Conservation (phyloP, 2,797 vertebrate genomes). For the Sciurus carolinensis region DNA sequence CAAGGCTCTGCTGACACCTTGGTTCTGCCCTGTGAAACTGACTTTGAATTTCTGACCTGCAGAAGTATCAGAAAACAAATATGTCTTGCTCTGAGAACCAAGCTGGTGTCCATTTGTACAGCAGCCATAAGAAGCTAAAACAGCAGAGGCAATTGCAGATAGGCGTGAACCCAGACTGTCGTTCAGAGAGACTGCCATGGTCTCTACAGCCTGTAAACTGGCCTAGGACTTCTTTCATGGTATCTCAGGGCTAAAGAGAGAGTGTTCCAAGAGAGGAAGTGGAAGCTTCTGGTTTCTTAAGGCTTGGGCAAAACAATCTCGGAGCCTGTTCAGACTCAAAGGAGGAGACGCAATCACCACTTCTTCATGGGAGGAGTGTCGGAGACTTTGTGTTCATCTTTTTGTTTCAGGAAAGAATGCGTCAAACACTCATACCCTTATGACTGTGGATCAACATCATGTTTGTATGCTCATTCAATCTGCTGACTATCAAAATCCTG, state of each 20-base stretch:
- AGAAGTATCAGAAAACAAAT: not conserved
- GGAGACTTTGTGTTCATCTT: not conserved
- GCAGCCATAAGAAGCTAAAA: not conserved
- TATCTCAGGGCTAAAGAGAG: not conserved
- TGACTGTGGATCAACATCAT: not conserved
- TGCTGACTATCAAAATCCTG: not conserved
- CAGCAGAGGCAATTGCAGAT: not conserved
- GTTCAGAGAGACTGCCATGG: fast-evolving
- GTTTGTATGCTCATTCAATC: not conserved
- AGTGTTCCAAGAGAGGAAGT: not conserved
- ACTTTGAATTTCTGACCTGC: constrained; percentile 3
- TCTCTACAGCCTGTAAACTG: not conserved
- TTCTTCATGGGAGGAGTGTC: not conserved
- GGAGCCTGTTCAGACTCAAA: not conserved
- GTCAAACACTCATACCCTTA: not conserved
- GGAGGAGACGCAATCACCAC: not conserved
- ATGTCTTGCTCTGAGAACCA: not conserved
- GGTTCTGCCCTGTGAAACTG: not conserved
- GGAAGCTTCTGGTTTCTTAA: not conserved
- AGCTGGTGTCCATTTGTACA: not conserved
- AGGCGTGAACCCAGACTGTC: not conserved
- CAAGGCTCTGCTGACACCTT: not conserved
- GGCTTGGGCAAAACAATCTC: not conserved
- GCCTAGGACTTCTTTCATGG: not conserved
- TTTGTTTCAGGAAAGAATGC: not conserved